Base-by-base conservation (phyloP, 2,888 invertebrate genomes). In the Chymomyza procnemis region DNA sequence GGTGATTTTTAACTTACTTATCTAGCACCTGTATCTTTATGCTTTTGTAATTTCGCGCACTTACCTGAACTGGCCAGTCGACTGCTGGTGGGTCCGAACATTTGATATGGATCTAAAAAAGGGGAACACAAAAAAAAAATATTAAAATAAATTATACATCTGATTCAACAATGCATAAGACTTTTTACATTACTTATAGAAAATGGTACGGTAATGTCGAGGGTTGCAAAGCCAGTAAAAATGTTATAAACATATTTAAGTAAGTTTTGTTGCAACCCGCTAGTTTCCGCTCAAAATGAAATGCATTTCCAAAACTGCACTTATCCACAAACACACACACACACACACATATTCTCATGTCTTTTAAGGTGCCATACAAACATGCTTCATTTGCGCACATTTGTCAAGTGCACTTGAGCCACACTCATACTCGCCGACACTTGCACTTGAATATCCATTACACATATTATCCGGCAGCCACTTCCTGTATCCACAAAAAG, bases 31-130 rank as follows among this genome's bases (percentile, higher is more conserved):
- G 90, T 80, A 83, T 88, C 89, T 83, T 81, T 86, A 76, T 84
- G 77, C 83, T 79, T 85, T 85, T 81, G 77, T 80, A 75, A 77
- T 81, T 87, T 69, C 64, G 64, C 58, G 61, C 50, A 90, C 92
- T 93, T 92, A 97, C 97, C 97, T 93, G 98, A 97, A 92, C 97
- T 97, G 65, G 98, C 98, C 90, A 98, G 93, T 89, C 98, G 95
- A 93, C 97, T 98, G 93, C 97, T 98, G 74, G 98, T 97, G 72
- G 98, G 97, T 73, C 97, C 98, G 92, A 98, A 97, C 96, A 98
- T 96, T 93, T 98, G 97, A 94, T 98, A 98, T 91, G 98, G 98
- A 96, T 98, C 98, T 97, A 94, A 64, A 82, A 82, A 58, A 41
- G 81, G 77, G 75, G 69, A 77, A 57, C 66, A 63, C 65, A 66